Evolutionary conservation across 2,888 invertebrate genomes (phyloP), one percentile per base, ranked within the genome.

Genomic region (Nesidiocoris tenuis): DNA sequence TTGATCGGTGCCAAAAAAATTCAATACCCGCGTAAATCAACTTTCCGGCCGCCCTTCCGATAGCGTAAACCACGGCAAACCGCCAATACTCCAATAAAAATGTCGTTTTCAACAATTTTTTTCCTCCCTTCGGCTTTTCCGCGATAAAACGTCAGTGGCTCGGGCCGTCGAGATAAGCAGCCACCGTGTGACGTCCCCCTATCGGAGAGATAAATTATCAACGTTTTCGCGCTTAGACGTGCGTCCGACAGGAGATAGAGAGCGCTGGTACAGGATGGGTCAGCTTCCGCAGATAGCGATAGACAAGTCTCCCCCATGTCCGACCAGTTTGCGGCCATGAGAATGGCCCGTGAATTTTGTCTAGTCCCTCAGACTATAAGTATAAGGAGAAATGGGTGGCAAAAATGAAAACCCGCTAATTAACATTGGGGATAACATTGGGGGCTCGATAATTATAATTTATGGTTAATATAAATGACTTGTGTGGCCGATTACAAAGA

Each of bases 1-100:
- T 72, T 63, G 61, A 63, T 72, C 61, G 72, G 72, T 72, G 72
- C 72, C 72, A 72, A 72, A 72, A n/a, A 54, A 72, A 63, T 72
- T 19, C 61, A 61, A 25, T 72, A 23, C 63, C n/a, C n/a, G n/a
- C 3, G 72, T 63, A 72, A 72, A 72, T 72, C 72, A 61, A n/a
- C 23, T n/a, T 56, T 59, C n/a, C 55, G 19, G n/a, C 56, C 21
- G 67, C 56, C 55, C 9, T 21, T 23, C 17, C 7, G 17, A 16
- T 39, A 39, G 39, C 39, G 39, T 7, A 7, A 7, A 7, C 12
- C 39, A 12, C 39, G 39, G 39, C 5, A 3, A 39, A 12, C 39
- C 5, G 39, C 39, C 39, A 39, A 39, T 12, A 3, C 39, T 12
- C 5, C 39, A 39, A 39, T 39, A 39, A 39, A 39, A 39, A 7